Evolutionary conservation across 1,140 invertebrate genomes (phyloP), one percentile per base, ranked within the genome.

Genomic region (Prorops nasuta): DNA sequence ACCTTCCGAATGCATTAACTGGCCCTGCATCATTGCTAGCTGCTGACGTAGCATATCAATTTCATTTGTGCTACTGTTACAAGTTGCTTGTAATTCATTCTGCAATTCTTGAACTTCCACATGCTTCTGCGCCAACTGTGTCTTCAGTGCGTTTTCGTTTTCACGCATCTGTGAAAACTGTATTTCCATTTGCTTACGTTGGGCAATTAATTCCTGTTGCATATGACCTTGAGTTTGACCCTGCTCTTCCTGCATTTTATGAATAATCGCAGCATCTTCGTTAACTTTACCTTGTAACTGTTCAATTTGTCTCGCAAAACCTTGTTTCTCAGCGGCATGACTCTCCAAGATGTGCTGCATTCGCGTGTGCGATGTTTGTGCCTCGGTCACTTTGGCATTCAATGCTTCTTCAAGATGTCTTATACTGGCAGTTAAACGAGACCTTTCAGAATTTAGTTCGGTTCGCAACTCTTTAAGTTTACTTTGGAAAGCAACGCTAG

Each of bases 381-480:
- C 68, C 57, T 88, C 86, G 16, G 78, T 67, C 0, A 54, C 20
- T 38, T 80, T 79, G 2, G 58, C 64, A 14, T 74, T 73, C 1
- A 83, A 43, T 3, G 79, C 72, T 48, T 87, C 85, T 45, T 86
- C 83, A 3, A 81, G 64, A 36, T 78, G 78, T 35, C 84, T 79
- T 2, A 83, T 76, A 34, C 75, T 78, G 9, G 77, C 76, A 15
- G 77, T 66, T 14, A 81, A 71, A 40, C 84, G 80, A 2, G 80
- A 79, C 19, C 82, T 80, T 60, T 91, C 88, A 0, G 74, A 64
- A 46, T 83, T 83, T n/a, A 90, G 74, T 59, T 90, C 87, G 38
- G 79, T 80, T 54, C 90, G 83, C 2, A 94, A 63, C 61, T 93
- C 91, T 56, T 88, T 87, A 12, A 93, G 67, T 68, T 89, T 91